Conservation (phyloP, 2,888 invertebrate species). For the Kuschelorhynchus macadamiae region DNA sequence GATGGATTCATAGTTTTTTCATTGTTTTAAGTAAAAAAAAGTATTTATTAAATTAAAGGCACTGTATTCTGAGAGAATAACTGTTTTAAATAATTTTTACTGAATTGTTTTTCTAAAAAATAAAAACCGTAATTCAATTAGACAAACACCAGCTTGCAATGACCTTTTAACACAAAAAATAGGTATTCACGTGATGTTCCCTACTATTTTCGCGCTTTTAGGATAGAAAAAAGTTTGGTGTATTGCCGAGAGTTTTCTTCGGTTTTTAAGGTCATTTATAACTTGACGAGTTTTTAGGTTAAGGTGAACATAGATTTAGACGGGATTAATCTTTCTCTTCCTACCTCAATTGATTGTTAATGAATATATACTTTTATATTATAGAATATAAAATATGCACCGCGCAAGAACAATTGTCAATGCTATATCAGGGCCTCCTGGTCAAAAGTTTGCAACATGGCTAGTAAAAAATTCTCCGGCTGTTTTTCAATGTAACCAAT, state of each 20-base stretch:
- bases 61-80: no score
- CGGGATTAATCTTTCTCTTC: conserved; percentile 8
- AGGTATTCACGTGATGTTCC: conserved; percentile 41
- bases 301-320: conserved; percentile 31
- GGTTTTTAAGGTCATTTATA: conserved; percentile 27
- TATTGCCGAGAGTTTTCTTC: conserved; percentile 16
- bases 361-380: not conserved
- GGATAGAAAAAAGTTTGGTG: conserved; percentile 5
- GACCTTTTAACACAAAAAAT: conserved; percentile 38
- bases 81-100: not conserved
- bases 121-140: conserved; percentile 3
- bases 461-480: conserved; percentile 75
- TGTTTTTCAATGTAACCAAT: conserved; percentile 55
- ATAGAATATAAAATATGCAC: conserved; percentile 74
- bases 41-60: no score
- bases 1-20: not conserved
- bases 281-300: conserved; percentile 40
- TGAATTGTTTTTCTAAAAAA: conserved; percentile 1
- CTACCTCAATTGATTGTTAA: not conserved
- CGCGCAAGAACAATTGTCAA: conserved; percentile 82
- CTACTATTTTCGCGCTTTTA: conserved; percentile 12
- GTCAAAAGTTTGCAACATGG: conserved; percentile 82
- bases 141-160: conserved; percentile 21
- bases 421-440: conserved; percentile 77
- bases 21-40: not conserved